Conservation (phyloP, 2,888 invertebrate genomes). For the Drosophila kambysellisi region DNA sequence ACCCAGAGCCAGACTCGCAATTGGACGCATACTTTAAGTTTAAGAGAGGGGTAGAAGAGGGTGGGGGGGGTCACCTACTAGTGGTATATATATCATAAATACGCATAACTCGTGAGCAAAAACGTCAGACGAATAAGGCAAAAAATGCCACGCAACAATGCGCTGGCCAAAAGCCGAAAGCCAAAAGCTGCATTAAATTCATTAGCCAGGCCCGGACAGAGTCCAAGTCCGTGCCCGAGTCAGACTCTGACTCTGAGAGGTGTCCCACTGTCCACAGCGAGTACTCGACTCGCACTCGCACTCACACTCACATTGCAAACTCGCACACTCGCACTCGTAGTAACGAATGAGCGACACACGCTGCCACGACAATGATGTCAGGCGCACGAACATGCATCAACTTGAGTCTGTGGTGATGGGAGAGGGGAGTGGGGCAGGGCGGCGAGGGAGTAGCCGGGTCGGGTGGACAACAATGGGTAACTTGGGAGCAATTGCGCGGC, state of each 20-base stretch:
- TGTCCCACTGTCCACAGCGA: slow-evolving; percentile 62
- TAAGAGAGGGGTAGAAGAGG: neutral
- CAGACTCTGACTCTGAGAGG: slow-evolving; percentile 18
- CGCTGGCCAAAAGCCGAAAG: slow-evolving; percentile 49
- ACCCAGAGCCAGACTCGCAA: slow-evolving; percentile 18
- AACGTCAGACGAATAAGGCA: slow-evolving; percentile 79
- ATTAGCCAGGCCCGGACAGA: slow-evolving; percentile 60
- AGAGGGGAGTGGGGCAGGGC: neutral
- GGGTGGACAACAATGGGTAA: slow-evolving; percentile 77
- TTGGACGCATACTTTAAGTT: slow-evolving; percentile 6
- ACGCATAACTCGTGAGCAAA: slow-evolving; percentile 82
- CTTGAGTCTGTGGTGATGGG: slow-evolving; percentile 30
- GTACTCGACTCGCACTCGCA: slow-evolving; percentile 43
- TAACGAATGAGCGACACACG: slow-evolving; percentile 74
- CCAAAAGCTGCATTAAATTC: slow-evolving; percentile 79
- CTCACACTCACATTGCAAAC: slow-evolving; percentile 30
- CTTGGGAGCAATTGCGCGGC: slow-evolving; percentile 73
- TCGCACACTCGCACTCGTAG: slow-evolving; percentile 39
- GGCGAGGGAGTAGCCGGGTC: too few relatives aligned
- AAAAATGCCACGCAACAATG: slow-evolving; percentile 73
- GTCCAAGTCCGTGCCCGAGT: slow-evolving; percentile 18
- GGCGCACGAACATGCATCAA: slow-evolving; percentile 67
- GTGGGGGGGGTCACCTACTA: slow-evolving; percentile 16
- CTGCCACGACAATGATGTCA: slow-evolving; percentile 79
- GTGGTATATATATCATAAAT: slow-evolving; percentile 77